phyloP scores from a whole-genome alignment of 2,888 invertebrate genomes.

The Oxycera nigricornis region DNA sequence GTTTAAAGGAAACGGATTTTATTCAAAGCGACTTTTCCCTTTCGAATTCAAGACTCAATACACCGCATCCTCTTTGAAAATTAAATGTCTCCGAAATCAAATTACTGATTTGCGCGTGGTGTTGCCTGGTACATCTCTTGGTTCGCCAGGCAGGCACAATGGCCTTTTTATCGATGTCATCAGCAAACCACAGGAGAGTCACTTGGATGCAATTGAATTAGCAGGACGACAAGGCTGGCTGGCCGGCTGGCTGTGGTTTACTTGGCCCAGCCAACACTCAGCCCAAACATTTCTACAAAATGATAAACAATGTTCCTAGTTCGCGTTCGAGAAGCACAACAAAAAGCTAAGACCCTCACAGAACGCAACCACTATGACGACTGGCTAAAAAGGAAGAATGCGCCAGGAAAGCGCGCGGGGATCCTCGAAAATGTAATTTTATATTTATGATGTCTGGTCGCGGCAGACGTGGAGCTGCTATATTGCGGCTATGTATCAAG shows the following conservation, averaged over 20 bases:
- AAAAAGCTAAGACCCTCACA: not conserved
- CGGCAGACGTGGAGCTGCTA: constrained; percentile 17
- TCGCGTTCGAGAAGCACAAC: not conserved
- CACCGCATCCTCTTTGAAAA: too few relatives aligned
- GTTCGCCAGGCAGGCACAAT: not conserved
- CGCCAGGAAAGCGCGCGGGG: not conserved
- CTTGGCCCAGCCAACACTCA: not conserved
- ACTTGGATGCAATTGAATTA: constrained; percentile 29
- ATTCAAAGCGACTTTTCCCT: too few relatives aligned
- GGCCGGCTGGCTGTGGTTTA: not conserved
- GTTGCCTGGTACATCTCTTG: not conserved
- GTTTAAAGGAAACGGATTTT: too few relatives aligned
- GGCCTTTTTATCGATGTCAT: constrained; percentile 7
- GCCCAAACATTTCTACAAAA: not conserved
- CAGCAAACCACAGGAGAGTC: constrained; percentile 24
- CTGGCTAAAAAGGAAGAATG: not conserved
- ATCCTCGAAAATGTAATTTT: constrained; percentile 34
- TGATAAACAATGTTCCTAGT: constrained; percentile 9
- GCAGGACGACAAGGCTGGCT: not conserved
- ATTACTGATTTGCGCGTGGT: constrained; percentile 2
- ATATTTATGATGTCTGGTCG: constrained; percentile 36
- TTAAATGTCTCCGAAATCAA: not conserved
- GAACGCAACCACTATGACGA: not conserved
- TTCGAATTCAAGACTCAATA: too few relatives aligned
- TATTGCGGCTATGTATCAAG: not conserved